phyloP scores from a whole-genome alignment of 2,113 vertebrate species.

The Thunnus maccoyii region DNA sequence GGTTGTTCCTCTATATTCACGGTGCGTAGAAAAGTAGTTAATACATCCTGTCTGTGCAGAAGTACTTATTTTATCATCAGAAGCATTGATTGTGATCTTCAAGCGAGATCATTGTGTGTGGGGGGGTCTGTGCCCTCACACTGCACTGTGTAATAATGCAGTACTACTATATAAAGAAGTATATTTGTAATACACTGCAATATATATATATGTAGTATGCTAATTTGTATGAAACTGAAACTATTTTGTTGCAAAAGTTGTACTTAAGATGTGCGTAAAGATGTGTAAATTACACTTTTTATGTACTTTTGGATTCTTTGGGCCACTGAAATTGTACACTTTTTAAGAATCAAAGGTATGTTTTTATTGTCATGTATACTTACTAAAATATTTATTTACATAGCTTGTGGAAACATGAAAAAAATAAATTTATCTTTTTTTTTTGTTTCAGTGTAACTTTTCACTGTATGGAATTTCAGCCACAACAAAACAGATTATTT shows the following conservation, averaged over 20 bases:
- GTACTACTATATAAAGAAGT: too few relatives aligned
- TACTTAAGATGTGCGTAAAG: too few relatives aligned
- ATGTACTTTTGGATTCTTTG: neutral
- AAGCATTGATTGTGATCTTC: conserved; percentile 32
- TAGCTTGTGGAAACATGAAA: too few relatives aligned
- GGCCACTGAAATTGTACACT: neutral
- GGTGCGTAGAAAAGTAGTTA: conserved; percentile 33
- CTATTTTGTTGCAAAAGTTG: neutral
- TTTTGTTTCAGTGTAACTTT: too few relatives aligned
- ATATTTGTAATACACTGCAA: neutral
- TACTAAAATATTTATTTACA: too few relatives aligned
- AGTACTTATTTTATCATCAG: conserved; percentile 40
- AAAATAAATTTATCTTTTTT: too few relatives aligned
- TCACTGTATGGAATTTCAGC: too few relatives aligned
- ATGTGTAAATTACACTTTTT: too few relatives aligned
- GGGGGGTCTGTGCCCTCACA: neutral
- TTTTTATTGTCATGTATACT: neutral
- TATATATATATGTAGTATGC: neutral
- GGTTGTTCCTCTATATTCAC: conserved; percentile 16
- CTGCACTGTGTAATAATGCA: neutral
- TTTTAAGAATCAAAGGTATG: neutral
- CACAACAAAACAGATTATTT: too few relatives aligned
- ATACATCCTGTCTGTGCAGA: conserved; percentile 58
- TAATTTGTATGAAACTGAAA: neutral
- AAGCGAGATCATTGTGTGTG: neutral